phyloP scores from a whole-genome alignment of 2,888 invertebrate genomes.

The Rotaria macrura region DNA sequence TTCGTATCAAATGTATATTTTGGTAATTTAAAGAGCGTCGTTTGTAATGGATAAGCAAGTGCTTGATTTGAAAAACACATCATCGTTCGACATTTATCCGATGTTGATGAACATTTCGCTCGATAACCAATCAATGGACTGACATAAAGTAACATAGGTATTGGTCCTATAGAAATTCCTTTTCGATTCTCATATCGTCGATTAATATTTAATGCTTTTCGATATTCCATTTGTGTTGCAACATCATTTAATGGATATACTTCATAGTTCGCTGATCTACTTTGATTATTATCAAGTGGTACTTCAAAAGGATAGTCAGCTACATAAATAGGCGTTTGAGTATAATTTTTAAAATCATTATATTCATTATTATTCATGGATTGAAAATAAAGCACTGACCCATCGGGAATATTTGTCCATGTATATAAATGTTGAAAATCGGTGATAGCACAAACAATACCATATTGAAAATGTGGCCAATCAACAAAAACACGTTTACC shows the following conservation, averaged over 20 bases:
- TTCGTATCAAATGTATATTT: not conserved
- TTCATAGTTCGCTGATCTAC: not conserved
- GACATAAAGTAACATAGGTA: not conserved
- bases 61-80: slow-evolving; percentile 18
- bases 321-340: not conserved
- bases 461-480: slow-evolving; percentile 15
- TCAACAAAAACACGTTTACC: not conserved
- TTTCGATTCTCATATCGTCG: not conserved
- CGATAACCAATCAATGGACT: slow-evolving; percentile 9
- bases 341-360: not conserved
- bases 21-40: not conserved
- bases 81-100: not conserved
- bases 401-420: not conserved
- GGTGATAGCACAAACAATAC: not conserved
- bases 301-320: not conserved
- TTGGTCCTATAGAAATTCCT: not conserved
- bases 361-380: not conserved
- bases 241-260: not conserved
- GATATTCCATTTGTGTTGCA: not conserved
- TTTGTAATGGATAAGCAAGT: slow-evolving; percentile 6
- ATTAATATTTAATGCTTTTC: not conserved
- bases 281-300: not conserved
- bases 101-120: not conserved
- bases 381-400: not conserved
- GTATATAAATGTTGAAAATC: not conserved